Evolutionary conservation across 2,797 vertebrate genomes (phyloP).

Genomic region (Limnodromus scolopaceus): DNA sequence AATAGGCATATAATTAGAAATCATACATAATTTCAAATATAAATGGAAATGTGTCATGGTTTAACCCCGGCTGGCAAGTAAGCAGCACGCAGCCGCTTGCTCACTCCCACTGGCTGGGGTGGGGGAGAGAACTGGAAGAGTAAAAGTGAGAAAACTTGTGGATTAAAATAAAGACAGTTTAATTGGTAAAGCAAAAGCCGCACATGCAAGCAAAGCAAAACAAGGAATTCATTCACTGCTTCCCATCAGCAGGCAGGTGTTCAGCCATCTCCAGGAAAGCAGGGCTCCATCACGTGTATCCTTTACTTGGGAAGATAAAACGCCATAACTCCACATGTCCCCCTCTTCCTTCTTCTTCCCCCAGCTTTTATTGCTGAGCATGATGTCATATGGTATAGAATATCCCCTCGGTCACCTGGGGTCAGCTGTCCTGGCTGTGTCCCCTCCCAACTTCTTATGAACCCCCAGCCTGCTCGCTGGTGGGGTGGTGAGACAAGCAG

Average conservation of each 20-base stretch:
- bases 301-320: not conserved
- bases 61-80: not conserved
- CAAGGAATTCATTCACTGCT: not conserved
- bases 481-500: not conserved
- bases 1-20: not conserved
- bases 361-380: not conserved
- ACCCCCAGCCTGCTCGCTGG: not conserved
- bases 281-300: not conserved
- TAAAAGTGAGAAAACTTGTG: not conserved
- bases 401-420: not conserved
- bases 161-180: not conserved
- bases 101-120: not conserved
- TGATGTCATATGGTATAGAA: not conserved
- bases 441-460: not conserved
- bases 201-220: not conserved
- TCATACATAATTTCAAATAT: not conserved
- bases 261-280: not conserved
- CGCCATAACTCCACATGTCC: not conserved
- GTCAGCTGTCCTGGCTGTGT: not conserved
- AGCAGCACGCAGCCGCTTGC: not conserved
- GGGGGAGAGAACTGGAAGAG: not conserved
- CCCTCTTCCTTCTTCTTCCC: not conserved
- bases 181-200: not conserved
- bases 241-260: not conserved
- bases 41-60: not conserved